These are phyloP conservation scores for Melopsittacus undulatus DNA, from an alignment of 2,797 vertebrate genomes.

Conservation along the genomic window DNA sequence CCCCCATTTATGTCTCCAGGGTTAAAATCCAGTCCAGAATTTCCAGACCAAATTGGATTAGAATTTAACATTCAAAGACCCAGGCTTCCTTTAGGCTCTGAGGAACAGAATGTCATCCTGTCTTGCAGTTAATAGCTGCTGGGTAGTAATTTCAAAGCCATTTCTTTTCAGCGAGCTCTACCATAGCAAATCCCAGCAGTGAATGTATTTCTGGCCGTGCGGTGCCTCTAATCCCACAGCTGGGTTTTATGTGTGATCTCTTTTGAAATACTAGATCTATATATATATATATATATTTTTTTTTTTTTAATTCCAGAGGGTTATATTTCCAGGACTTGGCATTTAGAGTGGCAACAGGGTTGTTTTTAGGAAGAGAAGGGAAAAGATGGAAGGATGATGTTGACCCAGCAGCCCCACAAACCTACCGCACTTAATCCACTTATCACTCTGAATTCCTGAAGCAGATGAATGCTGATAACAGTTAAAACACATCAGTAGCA, in stretches of 20 bases:
- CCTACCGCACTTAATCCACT: slow-evolving; percentile 48
- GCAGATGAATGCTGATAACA: slow-evolving; percentile 61
- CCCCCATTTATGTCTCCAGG: slow-evolving; percentile 21
- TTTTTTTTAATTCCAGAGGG: slow-evolving; percentile 16
- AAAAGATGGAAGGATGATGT: neutral
- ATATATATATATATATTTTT: neutral
- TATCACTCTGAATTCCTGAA: slow-evolving; percentile 59
- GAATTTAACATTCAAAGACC: slow-evolving; percentile 62
- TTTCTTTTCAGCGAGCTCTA: slow-evolving; percentile 61
- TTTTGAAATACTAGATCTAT: slow-evolving; percentile 57
- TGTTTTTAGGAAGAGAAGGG: slow-evolving; percentile 45
- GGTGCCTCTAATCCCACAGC: slow-evolving; percentile 55
- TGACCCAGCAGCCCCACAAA: slow-evolving; percentile 54
- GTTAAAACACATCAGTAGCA: slow-evolving; percentile 59
- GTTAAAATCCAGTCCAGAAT: slow-evolving; percentile 56
- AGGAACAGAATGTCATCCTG: slow-evolving; percentile 62
- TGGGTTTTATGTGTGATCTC: slow-evolving; percentile 43
- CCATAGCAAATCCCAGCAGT: slow-evolving; percentile 67
- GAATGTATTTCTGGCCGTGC: slow-evolving; percentile 60
- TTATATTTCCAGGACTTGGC: slow-evolving; percentile 39
- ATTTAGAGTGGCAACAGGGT: slow-evolving; percentile 35
- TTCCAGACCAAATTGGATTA: slow-evolving; percentile 59
- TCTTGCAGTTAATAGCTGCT: slow-evolving; percentile 58
- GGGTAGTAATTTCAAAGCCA: slow-evolving; percentile 65
- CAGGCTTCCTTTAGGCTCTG: slow-evolving; percentile 47